Percentiles rank a stretch among this genome's conserved stretches.
phyloP scores from a whole-genome alignment of 2,888 invertebrate species.

The Deroplatys truncata region DNA sequence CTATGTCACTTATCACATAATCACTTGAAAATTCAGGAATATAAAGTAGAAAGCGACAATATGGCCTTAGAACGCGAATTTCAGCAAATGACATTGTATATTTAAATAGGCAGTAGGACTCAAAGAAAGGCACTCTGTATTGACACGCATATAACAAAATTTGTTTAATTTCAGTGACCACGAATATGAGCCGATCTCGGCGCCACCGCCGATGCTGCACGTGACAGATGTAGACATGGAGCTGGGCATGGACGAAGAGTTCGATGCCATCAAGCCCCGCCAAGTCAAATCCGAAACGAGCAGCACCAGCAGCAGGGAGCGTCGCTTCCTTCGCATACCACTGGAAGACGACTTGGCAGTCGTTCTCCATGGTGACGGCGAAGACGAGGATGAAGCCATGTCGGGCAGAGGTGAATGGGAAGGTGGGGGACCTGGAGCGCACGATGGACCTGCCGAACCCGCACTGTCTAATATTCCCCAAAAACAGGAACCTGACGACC shows the following conservation, averaged over 20 bases:
- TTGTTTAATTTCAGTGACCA: slow-evolving; percentile 65
- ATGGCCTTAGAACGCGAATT: no score
- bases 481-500: slow-evolving; percentile 47
- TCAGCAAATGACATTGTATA: no score
- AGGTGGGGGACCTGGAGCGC: slow-evolving; percentile 40
- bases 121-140: no score
- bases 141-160: no score
- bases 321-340: slow-evolving; percentile 34
- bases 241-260: slow-evolving; percentile 37
- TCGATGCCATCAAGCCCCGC: slow-evolving; percentile 25
- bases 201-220: slow-evolving; percentile 47
- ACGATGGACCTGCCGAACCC: slow-evolving; percentile 35
- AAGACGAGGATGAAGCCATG: slow-evolving; percentile 45
- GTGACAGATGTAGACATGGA: slow-evolving; percentile 4
- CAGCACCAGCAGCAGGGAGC: slow-evolving; percentile 31
- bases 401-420: slow-evolving; percentile 44
- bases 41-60: no score
- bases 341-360: slow-evolving; percentile 43
- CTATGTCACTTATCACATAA: no score
- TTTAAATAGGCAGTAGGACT: no score
- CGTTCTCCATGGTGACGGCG: slow-evolving; percentile 40
- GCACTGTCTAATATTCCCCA: slow-evolving; percentile 49
- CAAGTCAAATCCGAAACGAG: slow-evolving; percentile 19
- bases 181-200: slow-evolving; percentile 87
- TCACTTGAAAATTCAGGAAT: no score